These are phyloP conservation scores for Eptatretus atami DNA, from an alignment of 2,797 vertebrate species.

Conservation along the genomic window DNA sequence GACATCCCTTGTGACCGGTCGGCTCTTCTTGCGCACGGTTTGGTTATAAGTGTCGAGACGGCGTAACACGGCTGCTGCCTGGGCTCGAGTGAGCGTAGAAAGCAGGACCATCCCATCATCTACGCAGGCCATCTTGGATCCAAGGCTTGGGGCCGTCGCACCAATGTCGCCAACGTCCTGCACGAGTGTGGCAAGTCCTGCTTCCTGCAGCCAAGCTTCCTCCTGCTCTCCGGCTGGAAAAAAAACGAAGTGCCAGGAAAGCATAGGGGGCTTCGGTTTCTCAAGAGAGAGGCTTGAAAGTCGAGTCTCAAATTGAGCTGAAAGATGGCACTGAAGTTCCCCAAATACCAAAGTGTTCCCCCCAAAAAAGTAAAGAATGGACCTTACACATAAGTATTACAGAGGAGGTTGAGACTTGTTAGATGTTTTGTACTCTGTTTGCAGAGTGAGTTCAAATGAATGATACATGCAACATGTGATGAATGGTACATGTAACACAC, in stretches of 20 bases:
- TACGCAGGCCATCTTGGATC: conserved; percentile 13
- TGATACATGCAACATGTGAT: no score
- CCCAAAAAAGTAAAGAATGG: no score
- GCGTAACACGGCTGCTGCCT: conserved; percentile 44
- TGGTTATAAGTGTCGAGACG: conserved; percentile 61
- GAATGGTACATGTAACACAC: no score
- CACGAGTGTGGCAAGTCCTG: conserved; percentile 42
- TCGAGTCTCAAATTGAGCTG: no score
- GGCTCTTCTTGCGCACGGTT: conserved; percentile 43
- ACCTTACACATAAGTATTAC: no score
- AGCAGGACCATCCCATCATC: conserved; percentile 41
- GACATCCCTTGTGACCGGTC: conserved; percentile 32
- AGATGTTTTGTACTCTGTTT: no score
- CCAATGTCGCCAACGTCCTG: conserved; percentile 13
- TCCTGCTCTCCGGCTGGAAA: conserved; percentile 49
- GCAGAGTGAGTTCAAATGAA: no score
- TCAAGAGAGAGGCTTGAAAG: no score
- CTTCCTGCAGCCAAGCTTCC: conserved; percentile 58
- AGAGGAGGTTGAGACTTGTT: no score
- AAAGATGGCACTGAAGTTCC: no score
- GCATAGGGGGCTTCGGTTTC: neutral
- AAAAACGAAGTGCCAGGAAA: neutral
- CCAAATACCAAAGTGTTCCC: no score
- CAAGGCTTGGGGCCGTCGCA: neutral
- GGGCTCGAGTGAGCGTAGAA: conserved; percentile 49